These are phyloP conservation scores for Sinonovacula constricta DNA, from an alignment of 1,140 invertebrate genomes.

Conservation along the genomic window DNA sequence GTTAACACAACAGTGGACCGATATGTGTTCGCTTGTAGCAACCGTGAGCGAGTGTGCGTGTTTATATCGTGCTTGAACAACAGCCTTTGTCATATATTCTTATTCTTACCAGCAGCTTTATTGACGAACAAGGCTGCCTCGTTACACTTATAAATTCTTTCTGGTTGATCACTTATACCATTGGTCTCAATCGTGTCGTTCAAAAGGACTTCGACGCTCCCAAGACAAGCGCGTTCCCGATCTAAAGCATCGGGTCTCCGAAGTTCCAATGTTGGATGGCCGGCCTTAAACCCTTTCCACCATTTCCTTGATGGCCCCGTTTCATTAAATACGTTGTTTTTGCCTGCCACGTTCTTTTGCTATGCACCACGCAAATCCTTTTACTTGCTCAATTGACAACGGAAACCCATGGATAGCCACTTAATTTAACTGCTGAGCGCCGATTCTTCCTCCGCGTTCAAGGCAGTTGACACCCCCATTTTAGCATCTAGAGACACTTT, in stretches of 20 bases:
- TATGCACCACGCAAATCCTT: conserved; percentile 2
- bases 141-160: conserved; percentile 35
- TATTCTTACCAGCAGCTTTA: conserved; percentile 20
- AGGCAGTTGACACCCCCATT: conserved; percentile 13
- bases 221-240: conserved; percentile 3
- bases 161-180: not conserved
- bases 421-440: conserved; percentile 29
- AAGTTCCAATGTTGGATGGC: too few species aligned
- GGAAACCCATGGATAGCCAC: conserved; percentile 21
- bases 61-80: conserved; percentile 13
- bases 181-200: conserved; percentile 26
- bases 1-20: too few species aligned
- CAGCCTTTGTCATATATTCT: too few species aligned
- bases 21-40: too few species aligned
- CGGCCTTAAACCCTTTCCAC: conserved; percentile 20
- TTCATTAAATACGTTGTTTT: not conserved
- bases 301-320: conserved; percentile 5
- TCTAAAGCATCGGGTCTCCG: conserved; percentile 19
- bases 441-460: conserved; percentile 4
- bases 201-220: not conserved
- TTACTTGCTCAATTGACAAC: too few species aligned
- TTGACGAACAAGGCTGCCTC: too few species aligned
- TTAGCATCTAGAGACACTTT: too few species aligned
- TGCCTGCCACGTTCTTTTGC: not conserved
- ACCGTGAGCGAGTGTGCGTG: conserved; percentile 16